Conservation (phyloP, 2,888 invertebrate species). For the Slavum lentiscoides region DNA sequence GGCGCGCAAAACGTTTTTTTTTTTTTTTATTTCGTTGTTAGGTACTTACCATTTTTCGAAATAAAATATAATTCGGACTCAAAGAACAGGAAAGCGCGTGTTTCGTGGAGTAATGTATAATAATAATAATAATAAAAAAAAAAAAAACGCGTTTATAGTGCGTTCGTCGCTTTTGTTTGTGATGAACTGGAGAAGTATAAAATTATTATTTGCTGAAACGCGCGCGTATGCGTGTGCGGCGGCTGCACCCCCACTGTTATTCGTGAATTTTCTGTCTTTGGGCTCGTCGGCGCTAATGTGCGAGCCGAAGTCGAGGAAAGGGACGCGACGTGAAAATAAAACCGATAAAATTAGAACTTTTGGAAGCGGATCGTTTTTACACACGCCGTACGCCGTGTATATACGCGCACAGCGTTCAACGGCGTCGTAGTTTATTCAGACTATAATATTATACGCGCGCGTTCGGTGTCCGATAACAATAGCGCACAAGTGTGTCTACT, state of each 20-base stretch:
- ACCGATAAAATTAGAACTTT: slow-evolving; percentile 54
- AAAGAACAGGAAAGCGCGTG: slow-evolving; percentile 11
- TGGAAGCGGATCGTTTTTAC: slow-evolving; percentile 37
- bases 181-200: slow-evolving; percentile 46
- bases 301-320: slow-evolving; percentile 26
- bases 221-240: no score
- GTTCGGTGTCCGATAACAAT: slow-evolving; percentile 15
- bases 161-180: slow-evolving; percentile 11
- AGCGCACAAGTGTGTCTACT: no score
- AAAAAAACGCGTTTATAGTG: no score
- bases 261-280: slow-evolving; percentile 33
- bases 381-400: not conserved
- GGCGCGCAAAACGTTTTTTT: not conserved
- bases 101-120: no score
- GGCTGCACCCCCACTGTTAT: slow-evolving; percentile 38
- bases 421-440: slow-evolving; percentile 15
- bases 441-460: not conserved
- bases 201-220: slow-evolving; percentile 25
- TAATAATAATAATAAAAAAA: no score
- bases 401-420: not conserved
- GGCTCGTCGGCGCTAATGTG: slow-evolving; percentile 11
- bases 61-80: not conserved
- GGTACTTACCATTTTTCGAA: slow-evolving; percentile 47
- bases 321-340: slow-evolving; percentile 52
- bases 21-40: no score